Percentiles rank a stretch among this genome's conserved stretches.
These are phyloP conservation scores for Mechanitis messenoides DNA, from an alignment of 2,888 invertebrate species.

Conservation along the genomic window DNA sequence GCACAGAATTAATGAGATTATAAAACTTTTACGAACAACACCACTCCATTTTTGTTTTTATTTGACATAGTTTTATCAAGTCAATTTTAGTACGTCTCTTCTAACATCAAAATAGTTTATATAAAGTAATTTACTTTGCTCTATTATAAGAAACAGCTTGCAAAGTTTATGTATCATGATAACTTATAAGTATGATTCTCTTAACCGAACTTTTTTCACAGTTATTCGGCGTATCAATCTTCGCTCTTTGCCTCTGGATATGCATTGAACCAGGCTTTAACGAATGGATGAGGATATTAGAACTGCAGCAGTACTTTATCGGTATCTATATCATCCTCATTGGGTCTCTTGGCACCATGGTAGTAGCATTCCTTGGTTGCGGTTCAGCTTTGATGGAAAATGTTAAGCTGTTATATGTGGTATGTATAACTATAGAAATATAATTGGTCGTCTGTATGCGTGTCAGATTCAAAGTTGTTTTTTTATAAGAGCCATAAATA, in stretches of 20 bases:
- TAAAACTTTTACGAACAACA: conserved; percentile 49
- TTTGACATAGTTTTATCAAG: conserved; percentile 22
- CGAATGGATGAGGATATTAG: conserved; percentile 86
- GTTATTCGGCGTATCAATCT: conserved; percentile 86
- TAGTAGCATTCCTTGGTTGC: conserved; percentile 88
- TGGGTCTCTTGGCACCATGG: conserved; percentile 82
- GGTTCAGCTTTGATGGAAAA: conserved; percentile 89
- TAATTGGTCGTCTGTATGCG: too few relatives aligned
- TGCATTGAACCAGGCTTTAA: conserved; percentile 87
- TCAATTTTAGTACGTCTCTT: neutral
- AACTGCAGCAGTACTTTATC: conserved; percentile 86
- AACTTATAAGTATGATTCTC: neutral
- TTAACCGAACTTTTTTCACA: conserved; percentile 52
- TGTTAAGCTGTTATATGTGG: conserved; percentile 79
- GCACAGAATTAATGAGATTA: conserved; percentile 57
- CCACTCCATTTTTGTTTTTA: conserved; percentile 39
- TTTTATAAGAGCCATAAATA: too few relatives aligned
- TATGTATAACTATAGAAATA: conserved; percentile 63
- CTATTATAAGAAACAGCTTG: neutral
- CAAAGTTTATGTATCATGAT: neutral
- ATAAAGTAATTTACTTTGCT: conserved; percentile 9
- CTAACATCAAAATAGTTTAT: conserved; percentile 10
- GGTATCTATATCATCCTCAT: conserved; percentile 89
- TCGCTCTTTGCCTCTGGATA: conserved; percentile 88
- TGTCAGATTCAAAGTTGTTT: too few relatives aligned